phyloP scores from a whole-genome alignment of 2,888 invertebrate genomes.

The Nycteola revayana region DNA sequence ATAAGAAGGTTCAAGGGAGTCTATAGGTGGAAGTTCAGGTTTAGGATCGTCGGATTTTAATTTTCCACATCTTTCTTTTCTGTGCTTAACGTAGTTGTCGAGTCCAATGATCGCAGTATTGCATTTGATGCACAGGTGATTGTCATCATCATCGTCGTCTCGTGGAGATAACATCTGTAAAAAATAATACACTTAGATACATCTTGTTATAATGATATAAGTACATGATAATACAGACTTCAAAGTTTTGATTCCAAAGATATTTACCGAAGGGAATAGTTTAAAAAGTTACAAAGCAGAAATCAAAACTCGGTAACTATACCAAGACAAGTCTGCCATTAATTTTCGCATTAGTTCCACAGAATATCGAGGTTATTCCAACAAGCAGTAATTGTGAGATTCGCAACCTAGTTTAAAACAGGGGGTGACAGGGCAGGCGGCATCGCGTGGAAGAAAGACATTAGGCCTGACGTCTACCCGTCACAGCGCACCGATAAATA shows the following conservation, averaged over 20 bases:
- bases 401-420: constrained; percentile 30
- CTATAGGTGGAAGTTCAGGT: constrained; percentile 54
- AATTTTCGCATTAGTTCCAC: too few relatives aligned
- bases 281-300: too few relatives aligned
- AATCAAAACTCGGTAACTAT: too few relatives aligned
- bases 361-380: too few relatives aligned
- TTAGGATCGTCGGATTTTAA: constrained; percentile 42
- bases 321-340: too few relatives aligned
- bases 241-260: too few relatives aligned
- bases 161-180: constrained; percentile 79
- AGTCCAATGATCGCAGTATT: constrained; percentile 91
- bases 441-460: constrained; percentile 62
- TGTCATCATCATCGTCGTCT: constrained; percentile 89
- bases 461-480: constrained; percentile 62
- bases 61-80: constrained; percentile 86
- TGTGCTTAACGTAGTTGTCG: constrained; percentile 92
- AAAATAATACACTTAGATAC: too few relatives aligned
- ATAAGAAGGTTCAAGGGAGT: constrained; percentile 74
- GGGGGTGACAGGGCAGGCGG: constrained; percentile 54
- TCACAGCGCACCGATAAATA: constrained; percentile 60
- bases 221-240: too few relatives aligned
- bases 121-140: constrained; percentile 94
- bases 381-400: constrained; percentile 1
- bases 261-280: too few relatives aligned
- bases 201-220: too few relatives aligned